Base-by-base conservation (phyloP, 2,888 invertebrate genomes). In the Sipha maydis region DNA sequence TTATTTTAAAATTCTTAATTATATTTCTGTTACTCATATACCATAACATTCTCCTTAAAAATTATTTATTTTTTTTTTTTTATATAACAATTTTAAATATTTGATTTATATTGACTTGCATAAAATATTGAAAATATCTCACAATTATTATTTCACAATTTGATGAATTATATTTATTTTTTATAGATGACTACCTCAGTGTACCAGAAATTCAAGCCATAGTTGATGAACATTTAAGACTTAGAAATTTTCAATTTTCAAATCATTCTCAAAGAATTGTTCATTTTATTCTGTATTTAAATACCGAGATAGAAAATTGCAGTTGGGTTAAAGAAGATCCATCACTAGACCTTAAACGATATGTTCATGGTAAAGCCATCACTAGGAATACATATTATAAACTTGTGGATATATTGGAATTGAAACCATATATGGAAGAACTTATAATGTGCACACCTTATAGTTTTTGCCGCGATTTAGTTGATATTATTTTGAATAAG, bases 271-370 rank as follows among this genome's bases (percentile, higher is more conserved):
- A 48, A 48, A 69, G 85, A 54, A 0, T 69, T 25, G 21, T 34
- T n/a, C 77, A 85, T 82, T 88, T 88, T 31, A 75, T 88, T 67
- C 3, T 88, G 8, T 88, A 88, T 17, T 31, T 88, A 14, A 88
- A 88, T 61, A 80, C 82, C 11, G 41, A 88, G 1, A 9, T 82
- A 3, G 14, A 54, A 3, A 31, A 82, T 48, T 82, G 75, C 25
- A 19, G 2, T 25, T 88, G 88, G 88, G 25, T 82, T 61, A 80
- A 48, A 75, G 19, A 25, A 9, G 48, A 82, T 48, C 4, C 41
- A 19, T 1, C 1, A 1, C 38, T 80, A 25, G 38, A 76, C 14
- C 31, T 82, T 31, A 19, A 17, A 11, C 61, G 14, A n/a, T 82
- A 80, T 75, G 2, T 82, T 19, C 82, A 67, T 61, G 88, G 82